These are phyloP conservation scores for Lordiphosa clarofinis DNA, from an alignment of 1,140 invertebrate genomes.

Conservation along the genomic window DNA sequence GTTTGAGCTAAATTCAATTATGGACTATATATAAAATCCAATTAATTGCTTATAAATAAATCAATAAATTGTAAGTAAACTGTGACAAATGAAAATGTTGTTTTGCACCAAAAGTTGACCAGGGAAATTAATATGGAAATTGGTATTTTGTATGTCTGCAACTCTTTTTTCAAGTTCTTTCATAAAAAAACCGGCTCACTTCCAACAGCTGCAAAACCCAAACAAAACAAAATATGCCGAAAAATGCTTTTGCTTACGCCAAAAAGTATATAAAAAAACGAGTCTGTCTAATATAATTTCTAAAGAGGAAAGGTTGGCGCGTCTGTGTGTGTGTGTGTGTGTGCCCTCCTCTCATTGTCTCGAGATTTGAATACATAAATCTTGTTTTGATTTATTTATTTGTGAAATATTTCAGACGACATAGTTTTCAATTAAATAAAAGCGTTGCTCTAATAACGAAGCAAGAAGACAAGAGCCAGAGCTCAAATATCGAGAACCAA, in stretches of 20 bases:
- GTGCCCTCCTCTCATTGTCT: conserved; percentile 37
- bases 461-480: conserved; percentile 6
- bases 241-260: conserved; percentile 22
- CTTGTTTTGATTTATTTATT: conserved; percentile 63
- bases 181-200: conserved; percentile 49
- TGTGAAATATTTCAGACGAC: conserved; percentile 20
- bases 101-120: not conserved
- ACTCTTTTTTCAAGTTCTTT: conserved; percentile 9
- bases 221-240: conserved; percentile 20
- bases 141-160: not conserved
- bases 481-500: conserved; percentile 23
- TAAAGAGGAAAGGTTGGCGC: conserved; percentile 25
- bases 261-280: conserved; percentile 30
- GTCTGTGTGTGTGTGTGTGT: not conserved
- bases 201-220: conserved; percentile 52
- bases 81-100: conserved; percentile 17
- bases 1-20: conserved; percentile 13
- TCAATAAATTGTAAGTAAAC: conserved; percentile 35
- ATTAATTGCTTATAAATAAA: conserved; percentile 46
- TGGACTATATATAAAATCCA: conserved; percentile 16
- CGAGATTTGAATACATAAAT: conserved; percentile 48
- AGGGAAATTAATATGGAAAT: not conserved
- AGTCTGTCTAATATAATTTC: conserved; percentile 52
- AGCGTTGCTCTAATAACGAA: conserved; percentile 19
- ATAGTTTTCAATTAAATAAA: conserved; percentile 56